Base-by-base conservation (phyloP, 2,113 vertebrate species). In the Gymnorhina tibicen region DNA sequence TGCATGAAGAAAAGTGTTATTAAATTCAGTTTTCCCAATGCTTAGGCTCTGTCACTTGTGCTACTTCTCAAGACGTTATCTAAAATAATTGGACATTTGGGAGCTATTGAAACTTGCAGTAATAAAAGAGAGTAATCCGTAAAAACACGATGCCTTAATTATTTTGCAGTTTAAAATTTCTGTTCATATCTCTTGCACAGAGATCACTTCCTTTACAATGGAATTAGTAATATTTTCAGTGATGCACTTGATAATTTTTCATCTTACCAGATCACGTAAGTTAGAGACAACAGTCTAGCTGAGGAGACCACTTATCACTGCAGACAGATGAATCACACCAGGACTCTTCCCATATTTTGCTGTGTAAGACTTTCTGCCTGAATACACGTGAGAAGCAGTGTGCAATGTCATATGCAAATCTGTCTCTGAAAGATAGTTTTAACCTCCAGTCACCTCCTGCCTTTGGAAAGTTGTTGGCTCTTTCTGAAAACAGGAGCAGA, bases 31-130 rank as follows among this genome's bases (percentile, higher is more conserved):
- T 82, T 97, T 97, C 78, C 94, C 89, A 93, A 50, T 73, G 88
- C 88, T 97, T 92, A 94, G 69, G 91, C 80, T 97, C 83, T 94
- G 66, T 89, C 24, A 59, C 68, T 49, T 95, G 60, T 72, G 81
- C 81, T 95, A 96, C 92, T 97, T 96, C 88, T 95, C 93, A 96
- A 96, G 82, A 93, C 3, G 2, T 93, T 95, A 84, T 83, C 91
- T 97, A 87, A 96, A 97, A 95, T 95, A 97, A 95, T 52, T 37
- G 95, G 95, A 93, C 78, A 97, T 84, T 92, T 97, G 97, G 95
- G 94, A 97, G 56, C 82, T 83, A 94, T 28, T 95, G 88, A 95
- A 97, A 97, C 79, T 55, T 82, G 46, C 59, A 93, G 75, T 93
- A 97, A 93, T 93, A 79, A 68, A 85, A 93, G 70, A 87, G 63